Conservation (phyloP, 2,113 vertebrate genomes). For the Felis catus region DNA sequence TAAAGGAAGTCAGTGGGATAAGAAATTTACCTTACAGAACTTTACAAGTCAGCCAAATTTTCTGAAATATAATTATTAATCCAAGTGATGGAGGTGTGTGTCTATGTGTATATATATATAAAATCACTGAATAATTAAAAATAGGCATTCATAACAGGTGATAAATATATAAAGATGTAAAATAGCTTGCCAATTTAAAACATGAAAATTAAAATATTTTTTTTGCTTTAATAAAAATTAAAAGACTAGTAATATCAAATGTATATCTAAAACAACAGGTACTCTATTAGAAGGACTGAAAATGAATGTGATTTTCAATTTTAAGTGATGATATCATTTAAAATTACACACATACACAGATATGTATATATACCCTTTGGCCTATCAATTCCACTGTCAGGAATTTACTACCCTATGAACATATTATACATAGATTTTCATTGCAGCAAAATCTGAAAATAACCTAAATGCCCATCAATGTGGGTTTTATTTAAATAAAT, state of each 20-base stretch:
- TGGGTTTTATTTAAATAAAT: slow-evolving; percentile 24
- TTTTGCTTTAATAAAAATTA: slow-evolving; percentile 9
- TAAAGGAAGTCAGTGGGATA: not conserved
- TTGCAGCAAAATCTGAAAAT: not conserved
- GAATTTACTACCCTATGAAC: not conserved
- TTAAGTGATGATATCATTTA: not conserved
- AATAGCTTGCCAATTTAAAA: slow-evolving; percentile 19
- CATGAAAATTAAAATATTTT: slow-evolving; percentile 37
- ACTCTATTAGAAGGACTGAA: not conserved
- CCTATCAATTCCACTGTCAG: not conserved
- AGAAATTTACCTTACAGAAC: not conserved
- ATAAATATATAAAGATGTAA: not conserved
- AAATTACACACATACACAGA: not conserved
- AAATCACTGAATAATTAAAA: not conserved
- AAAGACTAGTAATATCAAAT: not conserved
- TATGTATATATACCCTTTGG: not conserved
- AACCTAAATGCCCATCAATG: not conserved
- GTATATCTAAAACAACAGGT: not conserved
- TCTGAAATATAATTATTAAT: slow-evolving; percentile 34
- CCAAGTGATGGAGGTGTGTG: not conserved
- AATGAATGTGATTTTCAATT: slow-evolving; percentile 7
- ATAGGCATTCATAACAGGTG: not conserved
- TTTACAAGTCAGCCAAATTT: not conserved
- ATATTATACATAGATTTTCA: not conserved
- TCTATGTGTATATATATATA: not conserved